These are phyloP conservation scores for Pica pica DNA, from an alignment of 2,113 vertebrate species.

Conservation along the genomic window DNA sequence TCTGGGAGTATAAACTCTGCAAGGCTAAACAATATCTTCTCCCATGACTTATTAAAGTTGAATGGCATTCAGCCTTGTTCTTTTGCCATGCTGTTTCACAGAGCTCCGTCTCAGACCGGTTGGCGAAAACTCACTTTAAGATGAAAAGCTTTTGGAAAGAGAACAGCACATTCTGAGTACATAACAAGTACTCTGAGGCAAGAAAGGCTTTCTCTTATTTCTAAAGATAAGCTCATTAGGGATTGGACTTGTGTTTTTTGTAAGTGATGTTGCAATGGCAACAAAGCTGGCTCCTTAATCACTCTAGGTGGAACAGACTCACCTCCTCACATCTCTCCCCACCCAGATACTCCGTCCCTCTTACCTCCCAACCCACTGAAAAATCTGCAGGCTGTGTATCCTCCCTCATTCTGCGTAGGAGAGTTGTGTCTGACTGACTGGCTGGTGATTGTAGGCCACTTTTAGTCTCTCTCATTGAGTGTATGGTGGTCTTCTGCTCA, in stretches of 20 bases:
- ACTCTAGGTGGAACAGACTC: neutral
- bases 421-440: neutral
- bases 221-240: conserved; percentile 55
- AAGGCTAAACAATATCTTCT: conserved; percentile 39
- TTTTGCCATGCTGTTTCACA: conserved; percentile 32
- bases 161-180: conserved; percentile 54
- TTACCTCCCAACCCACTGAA: neutral
- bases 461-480: neutral
- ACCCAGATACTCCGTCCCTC: neutral
- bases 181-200: conserved; percentile 30
- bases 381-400: neutral
- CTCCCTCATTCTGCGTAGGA: neutral
- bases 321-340: neutral
- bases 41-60: conserved; percentile 37
- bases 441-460: neutral
- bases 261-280: conserved; percentile 37
- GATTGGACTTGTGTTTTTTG: conserved; percentile 4
- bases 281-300: neutral
- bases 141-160: conserved; percentile 59
- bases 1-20: neutral
- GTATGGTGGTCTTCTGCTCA: neutral
- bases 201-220: conserved; percentile 28
- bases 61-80: conserved; percentile 16
- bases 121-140: conserved; percentile 24
- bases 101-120: neutral